Percentiles rank a stretch among this genome's conserved stretches.
phyloP scores from a whole-genome alignment of 2,797 vertebrate genomes.

The Etheostoma perlongum region DNA sequence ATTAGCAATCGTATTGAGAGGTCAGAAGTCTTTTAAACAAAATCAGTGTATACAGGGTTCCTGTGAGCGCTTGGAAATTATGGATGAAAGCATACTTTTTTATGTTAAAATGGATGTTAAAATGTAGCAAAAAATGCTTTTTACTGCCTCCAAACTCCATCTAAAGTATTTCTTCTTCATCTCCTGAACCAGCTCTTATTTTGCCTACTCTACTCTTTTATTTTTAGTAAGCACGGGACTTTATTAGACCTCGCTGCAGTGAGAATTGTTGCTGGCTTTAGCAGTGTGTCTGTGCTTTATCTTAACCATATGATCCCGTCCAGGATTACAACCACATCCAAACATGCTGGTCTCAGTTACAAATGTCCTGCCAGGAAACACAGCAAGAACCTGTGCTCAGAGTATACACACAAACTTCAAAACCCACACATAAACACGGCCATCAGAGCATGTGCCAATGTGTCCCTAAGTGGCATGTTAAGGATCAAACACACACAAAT shows the following conservation, averaged over 20 bases:
- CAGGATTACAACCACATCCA: conserved; percentile 61
- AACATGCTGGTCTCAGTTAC: conserved; percentile 73
- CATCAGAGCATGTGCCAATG: conserved; percentile 43
- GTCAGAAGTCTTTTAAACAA: conserved; percentile 38
- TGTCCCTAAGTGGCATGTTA: conserved; percentile 12
- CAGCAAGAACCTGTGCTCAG: conserved; percentile 25
- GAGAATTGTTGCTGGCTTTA: conserved; percentile 16
- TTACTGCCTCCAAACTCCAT: neutral
- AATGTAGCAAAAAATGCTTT: conserved; percentile 9
- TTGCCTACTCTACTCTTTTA: conserved; percentile 22
- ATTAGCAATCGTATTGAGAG: conserved; percentile 26
- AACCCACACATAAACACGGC: conserved; percentile 59
- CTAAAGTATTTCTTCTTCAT: neutral
- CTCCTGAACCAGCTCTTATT: neutral
- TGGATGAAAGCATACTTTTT: too few relatives aligned
- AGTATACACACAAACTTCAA: conserved; percentile 33
- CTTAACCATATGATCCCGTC: conserved; percentile 53
- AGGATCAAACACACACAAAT: conserved; percentile 39
- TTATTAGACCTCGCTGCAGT: neutral
- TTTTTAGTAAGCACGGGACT: conserved; percentile 23
- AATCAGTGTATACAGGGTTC: neutral
- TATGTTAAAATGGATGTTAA: too few relatives aligned
- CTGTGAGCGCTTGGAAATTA: too few relatives aligned
- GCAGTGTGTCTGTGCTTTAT: conserved; percentile 50
- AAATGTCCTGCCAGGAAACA: conserved; percentile 78